phyloP scores from a whole-genome alignment of 2,797 vertebrate genomes.

The Tragelaphus eurycerus region DNA sequence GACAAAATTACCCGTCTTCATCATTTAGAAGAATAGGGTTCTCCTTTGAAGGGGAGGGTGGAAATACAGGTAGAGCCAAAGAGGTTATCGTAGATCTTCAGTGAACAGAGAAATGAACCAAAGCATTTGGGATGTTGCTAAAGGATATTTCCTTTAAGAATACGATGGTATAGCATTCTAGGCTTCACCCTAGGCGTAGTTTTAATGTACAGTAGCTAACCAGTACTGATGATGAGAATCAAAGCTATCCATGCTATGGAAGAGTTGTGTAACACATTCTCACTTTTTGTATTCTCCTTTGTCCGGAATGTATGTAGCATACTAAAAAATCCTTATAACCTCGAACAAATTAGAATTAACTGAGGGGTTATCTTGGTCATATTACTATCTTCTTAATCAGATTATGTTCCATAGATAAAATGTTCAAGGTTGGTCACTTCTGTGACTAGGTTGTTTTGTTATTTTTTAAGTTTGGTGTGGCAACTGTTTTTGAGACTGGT shows the following conservation, averaged over 20 bases:
- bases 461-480: conserved; percentile 16
- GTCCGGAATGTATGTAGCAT: not conserved
- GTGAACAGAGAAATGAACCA: not conserved
- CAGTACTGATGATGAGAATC: not conserved
- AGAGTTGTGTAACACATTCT: conserved; percentile 3
- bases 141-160: not conserved
- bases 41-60: not conserved
- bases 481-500: not conserved
- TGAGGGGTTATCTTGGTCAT: not conserved
- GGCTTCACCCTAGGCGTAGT: not conserved
- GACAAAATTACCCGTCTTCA: not conserved
- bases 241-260: not conserved
- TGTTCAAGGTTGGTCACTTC: not conserved
- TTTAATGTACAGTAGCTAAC: not conserved
- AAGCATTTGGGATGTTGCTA: not conserved
- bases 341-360: not conserved
- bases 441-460: not conserved
- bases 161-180: not conserved
- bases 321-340: not conserved
- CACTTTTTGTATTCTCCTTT: conserved; percentile 13
- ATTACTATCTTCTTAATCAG: not conserved
- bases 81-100: not conserved
- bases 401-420: not conserved
- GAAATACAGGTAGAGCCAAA: not conserved
- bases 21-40: not conserved